Conservation (phyloP, 2,113 vertebrate genomes). For the Diadophis punctatus region DNA sequence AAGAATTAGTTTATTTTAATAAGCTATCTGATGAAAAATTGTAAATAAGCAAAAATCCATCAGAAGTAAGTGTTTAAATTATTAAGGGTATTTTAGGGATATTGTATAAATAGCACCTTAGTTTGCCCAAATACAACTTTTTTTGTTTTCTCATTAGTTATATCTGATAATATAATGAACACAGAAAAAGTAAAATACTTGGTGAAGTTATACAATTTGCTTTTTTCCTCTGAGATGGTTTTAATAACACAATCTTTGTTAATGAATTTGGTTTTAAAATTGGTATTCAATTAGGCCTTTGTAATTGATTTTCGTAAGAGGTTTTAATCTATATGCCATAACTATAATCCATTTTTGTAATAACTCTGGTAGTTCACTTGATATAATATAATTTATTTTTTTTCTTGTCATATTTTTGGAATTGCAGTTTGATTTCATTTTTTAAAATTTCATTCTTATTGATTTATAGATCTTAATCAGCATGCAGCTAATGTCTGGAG, state of each 20-base stretch:
- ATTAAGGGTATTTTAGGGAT: neutral
- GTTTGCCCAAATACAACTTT: neutral
- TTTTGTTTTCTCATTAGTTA: neutral
- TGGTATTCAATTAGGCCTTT: neutral
- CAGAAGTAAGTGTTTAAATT: neutral
- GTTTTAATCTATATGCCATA: neutral
- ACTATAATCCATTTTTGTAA: neutral
- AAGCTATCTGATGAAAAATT: neutral
- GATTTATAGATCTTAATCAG: constrained; percentile 83
- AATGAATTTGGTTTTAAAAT: neutral
- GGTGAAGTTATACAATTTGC: neutral
- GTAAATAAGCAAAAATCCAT: neutral
- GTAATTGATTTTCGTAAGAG: neutral
- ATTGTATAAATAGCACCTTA: neutral
- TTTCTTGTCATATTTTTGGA: neutral
- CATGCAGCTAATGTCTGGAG: constrained; percentile 94
- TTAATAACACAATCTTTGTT: neutral
- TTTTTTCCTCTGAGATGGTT: neutral
- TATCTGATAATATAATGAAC: neutral
- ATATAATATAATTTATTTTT: neutral
- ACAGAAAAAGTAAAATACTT: neutral
- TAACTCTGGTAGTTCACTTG: neutral
- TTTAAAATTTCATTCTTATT: neutral
- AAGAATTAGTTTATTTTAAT: neutral
- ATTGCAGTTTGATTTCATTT: constrained; percentile 17